Evolutionary conservation across 2,888 invertebrate species (phyloP).

Genomic region (Drosophila robusta): DNA sequence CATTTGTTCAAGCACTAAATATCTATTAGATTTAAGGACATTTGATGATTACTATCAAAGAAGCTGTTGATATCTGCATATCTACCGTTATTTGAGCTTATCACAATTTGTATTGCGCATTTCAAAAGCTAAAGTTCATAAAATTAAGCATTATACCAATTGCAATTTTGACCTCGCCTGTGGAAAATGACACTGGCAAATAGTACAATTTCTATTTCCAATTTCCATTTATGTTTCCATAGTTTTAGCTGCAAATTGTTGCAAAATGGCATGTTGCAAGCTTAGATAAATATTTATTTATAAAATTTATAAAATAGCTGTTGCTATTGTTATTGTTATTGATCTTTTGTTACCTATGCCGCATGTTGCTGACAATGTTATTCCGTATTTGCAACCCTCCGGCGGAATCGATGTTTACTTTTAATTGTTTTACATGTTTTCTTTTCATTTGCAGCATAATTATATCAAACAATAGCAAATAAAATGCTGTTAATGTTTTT

Average conservation of each 20-base stretch:
- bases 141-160: neutral
- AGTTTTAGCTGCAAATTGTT: neutral
- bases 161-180: constrained; percentile 7
- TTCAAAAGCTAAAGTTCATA: neutral
- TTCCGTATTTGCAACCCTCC: neutral
- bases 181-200: constrained; percentile 9
- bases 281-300: constrained; percentile 34
- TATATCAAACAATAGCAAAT: constrained; percentile 23
- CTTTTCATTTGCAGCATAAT: constrained; percentile 61
- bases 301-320: constrained; percentile 13
- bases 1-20: no score
- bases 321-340: constrained; percentile 11
- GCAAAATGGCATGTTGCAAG: constrained; percentile 52
- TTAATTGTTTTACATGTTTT: constrained; percentile 64
- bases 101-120: no score
- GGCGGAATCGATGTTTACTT: constrained; percentile 45
- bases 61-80: no score
- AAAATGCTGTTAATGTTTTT: neutral
- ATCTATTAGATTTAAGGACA: no score
- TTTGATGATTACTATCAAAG: no score
- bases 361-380: neutral
- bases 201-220: neutral
- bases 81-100: neutral
- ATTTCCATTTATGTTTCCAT: neutral
- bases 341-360: neutral